phyloP scores from a whole-genome alignment of 2,797 vertebrate genomes.

The Coccyzus lansbergi region DNA sequence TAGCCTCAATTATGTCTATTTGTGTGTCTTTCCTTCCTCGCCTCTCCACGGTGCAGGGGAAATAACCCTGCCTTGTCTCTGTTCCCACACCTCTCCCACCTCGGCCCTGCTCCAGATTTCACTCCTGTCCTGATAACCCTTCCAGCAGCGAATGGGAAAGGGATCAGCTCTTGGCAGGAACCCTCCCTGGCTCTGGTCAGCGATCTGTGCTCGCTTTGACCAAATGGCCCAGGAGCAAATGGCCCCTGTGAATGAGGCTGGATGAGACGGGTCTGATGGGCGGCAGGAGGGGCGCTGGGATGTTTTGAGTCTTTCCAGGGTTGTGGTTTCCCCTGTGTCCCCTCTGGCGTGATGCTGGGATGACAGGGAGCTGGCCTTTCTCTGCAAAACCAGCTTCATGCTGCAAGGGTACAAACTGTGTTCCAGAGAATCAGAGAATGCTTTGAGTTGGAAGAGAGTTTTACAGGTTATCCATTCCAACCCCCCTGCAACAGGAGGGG shows the following conservation, averaged over 20 bases:
- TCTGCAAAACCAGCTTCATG: not conserved
- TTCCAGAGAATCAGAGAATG: no score
- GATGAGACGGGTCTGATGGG: accelerated
- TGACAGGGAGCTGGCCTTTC: not conserved
- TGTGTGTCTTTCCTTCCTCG: slow-evolving; percentile 57
- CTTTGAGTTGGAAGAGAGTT: no score
- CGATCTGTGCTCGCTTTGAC: not conserved
- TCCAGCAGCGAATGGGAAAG: not conserved
- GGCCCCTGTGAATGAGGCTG: not conserved
- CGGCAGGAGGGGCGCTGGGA: not conserved
- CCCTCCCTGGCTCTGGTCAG: not conserved
- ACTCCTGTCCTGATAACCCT: slow-evolving; percentile 49
- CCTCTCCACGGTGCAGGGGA: not conserved
- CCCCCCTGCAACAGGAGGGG: no score
- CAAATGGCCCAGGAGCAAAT: not conserved
- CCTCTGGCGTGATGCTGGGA: not conserved
- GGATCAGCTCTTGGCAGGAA: not conserved
- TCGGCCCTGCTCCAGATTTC: slow-evolving; percentile 32
- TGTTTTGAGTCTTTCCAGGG: accelerated
- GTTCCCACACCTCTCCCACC: slow-evolving; percentile 69
- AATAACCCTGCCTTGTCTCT: slow-evolving; percentile 26
- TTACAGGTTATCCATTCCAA: no score
- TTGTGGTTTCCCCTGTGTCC: not conserved
- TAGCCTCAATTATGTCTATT: slow-evolving; percentile 58
- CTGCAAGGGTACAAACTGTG: accelerated